Percentiles rank a stretch among this genome's conserved stretches.
Evolutionary conservation across 2,888 invertebrate species (phyloP).

Genomic region (Odontomyia ornata): DNA sequence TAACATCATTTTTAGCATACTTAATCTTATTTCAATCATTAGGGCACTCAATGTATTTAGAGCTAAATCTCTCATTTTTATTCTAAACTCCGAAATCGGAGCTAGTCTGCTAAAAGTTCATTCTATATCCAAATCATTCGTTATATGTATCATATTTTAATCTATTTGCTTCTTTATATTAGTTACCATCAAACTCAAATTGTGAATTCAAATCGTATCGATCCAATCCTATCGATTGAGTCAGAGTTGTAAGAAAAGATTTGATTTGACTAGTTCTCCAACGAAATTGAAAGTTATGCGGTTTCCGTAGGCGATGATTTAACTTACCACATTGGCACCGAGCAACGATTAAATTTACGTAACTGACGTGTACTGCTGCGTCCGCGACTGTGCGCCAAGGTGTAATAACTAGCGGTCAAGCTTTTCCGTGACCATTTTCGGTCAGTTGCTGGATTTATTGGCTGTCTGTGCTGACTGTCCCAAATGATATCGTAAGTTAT

Average conservation of each 20-base stretch:
- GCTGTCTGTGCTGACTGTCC: not conserved
- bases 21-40: no score
- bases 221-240: not conserved
- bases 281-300: slow-evolving; percentile 27
- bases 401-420: slow-evolving; percentile 27
- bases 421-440: slow-evolving; percentile 33
- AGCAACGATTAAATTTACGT: slow-evolving; percentile 26
- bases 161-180: no score
- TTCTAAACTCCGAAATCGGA: no score
- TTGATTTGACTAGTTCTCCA: not conserved
- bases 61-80: no score
- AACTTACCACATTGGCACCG: not conserved
- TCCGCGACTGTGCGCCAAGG: not conserved
- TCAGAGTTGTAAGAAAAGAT: not conserved
- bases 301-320: slow-evolving; percentile 35
- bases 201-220: not conserved
- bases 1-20: no score
- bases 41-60: no score
- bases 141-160: no score
- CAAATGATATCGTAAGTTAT: slow-evolving; percentile 26
- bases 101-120: no score
- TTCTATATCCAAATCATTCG: no score
- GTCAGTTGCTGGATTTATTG: not conserved
- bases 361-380: slow-evolving; percentile 21
- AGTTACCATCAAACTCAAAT: no score